Percentiles rank a stretch among this genome's conserved stretches.
Conservation (phyloP, 1,140 invertebrate genomes). For the silkworm (Bombyx mori) region ASM3026992v2 NC_085119.1:103501-104000, state of each 20-base stretch:
- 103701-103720: slow-evolving; percentile 83
- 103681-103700: slow-evolving; percentile 85
- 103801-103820: slow-evolving; percentile 90
- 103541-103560: slow-evolving; percentile 86
- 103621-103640: slow-evolving; percentile 86
- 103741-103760: slow-evolving; percentile 88
- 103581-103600: slow-evolving; percentile 82
- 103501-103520: slow-evolving; percentile 79
- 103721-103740: slow-evolving; percentile 94
- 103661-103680: slow-evolving; percentile 78
- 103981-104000: slow-evolving; percentile 81
- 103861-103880: slow-evolving; percentile 80
- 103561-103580: slow-evolving; percentile 84
- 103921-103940: slow-evolving; percentile 92
- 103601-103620: slow-evolving; percentile 84
- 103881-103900: slow-evolving; percentile 80
- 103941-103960: slow-evolving; percentile 93
- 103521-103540: slow-evolving; percentile 86
- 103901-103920: slow-evolving; percentile 91
- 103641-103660: slow-evolving; percentile 83
- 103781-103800: slow-evolving; percentile 90
- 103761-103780: slow-evolving; percentile 88
- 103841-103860: slow-evolving; percentile 87
- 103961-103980: slow-evolving; percentile 88
- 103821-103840: slow-evolving; percentile 88